phyloP scores from a whole-genome alignment of 2,113 vertebrate species.

The Triplophysa siluroides region DNA sequence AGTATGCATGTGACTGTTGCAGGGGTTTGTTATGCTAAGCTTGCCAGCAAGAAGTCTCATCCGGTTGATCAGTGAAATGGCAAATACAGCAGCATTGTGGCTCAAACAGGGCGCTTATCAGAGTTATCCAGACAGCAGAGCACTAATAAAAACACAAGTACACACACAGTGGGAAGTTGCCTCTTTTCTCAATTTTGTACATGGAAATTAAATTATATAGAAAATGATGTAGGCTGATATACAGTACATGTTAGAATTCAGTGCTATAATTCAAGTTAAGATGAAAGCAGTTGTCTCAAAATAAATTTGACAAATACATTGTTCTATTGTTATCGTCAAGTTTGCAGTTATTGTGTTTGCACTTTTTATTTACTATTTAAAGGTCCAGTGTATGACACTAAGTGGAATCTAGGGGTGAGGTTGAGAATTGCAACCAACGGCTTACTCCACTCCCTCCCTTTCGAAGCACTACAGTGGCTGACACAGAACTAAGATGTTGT shows the following conservation, averaged over 20 bases:
- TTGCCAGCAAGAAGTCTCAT: conserved; percentile 38
- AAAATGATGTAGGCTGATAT: not conserved
- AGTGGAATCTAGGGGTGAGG: too few species aligned
- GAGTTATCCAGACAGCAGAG: conserved; percentile 30
- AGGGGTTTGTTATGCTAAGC: conserved; percentile 33
- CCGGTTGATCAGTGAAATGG: conserved; percentile 42
- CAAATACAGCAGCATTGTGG: conserved; percentile 31
- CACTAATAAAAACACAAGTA: conserved; percentile 25
- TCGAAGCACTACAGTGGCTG: too few species aligned
- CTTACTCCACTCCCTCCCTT: too few species aligned
- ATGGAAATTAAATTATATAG: not conserved
- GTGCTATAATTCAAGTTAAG: not conserved
- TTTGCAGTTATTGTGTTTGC: not conserved
- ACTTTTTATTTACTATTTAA: not conserved
- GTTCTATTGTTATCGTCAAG: not conserved
- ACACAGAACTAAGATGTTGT: too few species aligned
- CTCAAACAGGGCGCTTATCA: conserved; percentile 43
- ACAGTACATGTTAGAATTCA: not conserved
- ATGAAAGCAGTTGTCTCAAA: not conserved
- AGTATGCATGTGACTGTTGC: not conserved
- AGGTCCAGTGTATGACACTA: too few species aligned
- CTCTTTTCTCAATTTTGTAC: too few species aligned
- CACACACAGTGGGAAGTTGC: conserved; percentile 33
- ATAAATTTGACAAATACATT: not conserved
- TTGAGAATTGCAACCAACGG: too few species aligned